These are phyloP conservation scores for Drosophila kanapiae DNA, from an alignment of 1,140 invertebrate genomes.

Conservation along the genomic window DNA sequence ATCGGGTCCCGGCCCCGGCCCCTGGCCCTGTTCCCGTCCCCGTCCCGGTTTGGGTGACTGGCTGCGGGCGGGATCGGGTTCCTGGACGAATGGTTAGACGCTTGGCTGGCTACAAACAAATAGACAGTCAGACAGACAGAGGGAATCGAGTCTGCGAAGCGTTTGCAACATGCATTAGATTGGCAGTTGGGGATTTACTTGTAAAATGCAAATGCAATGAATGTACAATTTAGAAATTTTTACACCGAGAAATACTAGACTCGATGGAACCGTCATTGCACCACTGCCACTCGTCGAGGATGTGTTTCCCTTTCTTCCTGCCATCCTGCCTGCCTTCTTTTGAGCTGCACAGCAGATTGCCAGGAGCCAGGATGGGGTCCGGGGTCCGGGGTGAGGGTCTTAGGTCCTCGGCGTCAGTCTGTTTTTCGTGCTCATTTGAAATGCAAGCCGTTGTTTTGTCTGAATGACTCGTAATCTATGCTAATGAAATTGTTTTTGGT, in stretches of 20 bases:
- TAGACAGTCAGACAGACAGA: slow-evolving; percentile 47
- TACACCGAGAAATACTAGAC: slow-evolving; percentile 75
- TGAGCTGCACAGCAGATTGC: slow-evolving; percentile 42
- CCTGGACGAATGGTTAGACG: slow-evolving; percentile 79
- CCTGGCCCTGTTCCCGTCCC: background rate
- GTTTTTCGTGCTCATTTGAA: slow-evolving; percentile 68
- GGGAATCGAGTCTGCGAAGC: slow-evolving; percentile 57
- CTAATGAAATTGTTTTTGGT: slow-evolving; percentile 81
- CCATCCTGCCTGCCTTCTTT: slow-evolving; percentile 7
- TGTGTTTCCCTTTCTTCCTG: slow-evolving; percentile 24
- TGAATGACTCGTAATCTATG: slow-evolving; percentile 81
- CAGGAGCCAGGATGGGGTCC: background rate
- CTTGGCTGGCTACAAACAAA: slow-evolving; percentile 79
- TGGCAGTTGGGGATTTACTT: slow-evolving; percentile 83
- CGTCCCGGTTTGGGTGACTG: slow-evolving; percentile 8
- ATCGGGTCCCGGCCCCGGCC: slow-evolving; percentile 14
- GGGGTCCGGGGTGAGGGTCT: slow-evolving; percentile 1
- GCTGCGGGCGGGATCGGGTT: slow-evolving; percentile 22
- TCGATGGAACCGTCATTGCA: slow-evolving; percentile 49
- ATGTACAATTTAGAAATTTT: slow-evolving; percentile 83
- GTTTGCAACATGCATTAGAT: slow-evolving; percentile 80
- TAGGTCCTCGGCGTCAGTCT: slow-evolving; percentile 41
- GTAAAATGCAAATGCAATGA: slow-evolving; percentile 84
- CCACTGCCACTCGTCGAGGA: slow-evolving; percentile 23
- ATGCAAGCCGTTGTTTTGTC: slow-evolving; percentile 75